These are phyloP conservation scores for Muricea muricata DNA, from an alignment of 92 coral and sea anemone genomes.

Conservation along the genomic window DNA sequence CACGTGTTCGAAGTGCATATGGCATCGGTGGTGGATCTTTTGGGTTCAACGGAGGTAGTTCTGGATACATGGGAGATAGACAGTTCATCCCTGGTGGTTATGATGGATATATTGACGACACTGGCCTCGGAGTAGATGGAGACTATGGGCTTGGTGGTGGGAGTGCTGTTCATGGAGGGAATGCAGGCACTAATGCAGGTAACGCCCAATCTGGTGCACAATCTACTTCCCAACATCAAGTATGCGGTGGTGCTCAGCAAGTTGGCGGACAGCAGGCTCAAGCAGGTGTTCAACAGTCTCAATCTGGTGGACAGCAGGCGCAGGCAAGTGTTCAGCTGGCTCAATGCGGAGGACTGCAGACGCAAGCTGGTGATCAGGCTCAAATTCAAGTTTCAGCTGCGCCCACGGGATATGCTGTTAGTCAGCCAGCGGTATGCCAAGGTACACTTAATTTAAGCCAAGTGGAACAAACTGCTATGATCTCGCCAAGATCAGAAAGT, in stretches of 20 bases:
- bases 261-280: not conserved
- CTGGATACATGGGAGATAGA: not conserved
- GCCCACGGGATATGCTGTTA: not conserved
- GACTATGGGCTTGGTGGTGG: conserved; percentile 5
- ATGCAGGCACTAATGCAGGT: not conserved
- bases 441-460: not conserved
- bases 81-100: not conserved
- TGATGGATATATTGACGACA: conserved; percentile 30
- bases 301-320: not conserved
- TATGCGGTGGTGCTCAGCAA: not conserved
- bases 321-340: not conserved
- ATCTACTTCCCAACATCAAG: not conserved
- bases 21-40: not conserved
- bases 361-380: not conserved
- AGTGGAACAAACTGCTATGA: not conserved
- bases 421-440: not conserved
- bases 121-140: not conserved
- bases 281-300: not conserved
- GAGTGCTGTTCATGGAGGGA: not conserved
- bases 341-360: not conserved
- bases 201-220: not conserved
- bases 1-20: not conserved
- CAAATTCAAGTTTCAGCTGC: not conserved
- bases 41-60: not conserved
- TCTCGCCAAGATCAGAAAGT: not conserved